Evolutionary conservation across 2,888 invertebrate species (phyloP).

Genomic region (Phasia obesa): DNA sequence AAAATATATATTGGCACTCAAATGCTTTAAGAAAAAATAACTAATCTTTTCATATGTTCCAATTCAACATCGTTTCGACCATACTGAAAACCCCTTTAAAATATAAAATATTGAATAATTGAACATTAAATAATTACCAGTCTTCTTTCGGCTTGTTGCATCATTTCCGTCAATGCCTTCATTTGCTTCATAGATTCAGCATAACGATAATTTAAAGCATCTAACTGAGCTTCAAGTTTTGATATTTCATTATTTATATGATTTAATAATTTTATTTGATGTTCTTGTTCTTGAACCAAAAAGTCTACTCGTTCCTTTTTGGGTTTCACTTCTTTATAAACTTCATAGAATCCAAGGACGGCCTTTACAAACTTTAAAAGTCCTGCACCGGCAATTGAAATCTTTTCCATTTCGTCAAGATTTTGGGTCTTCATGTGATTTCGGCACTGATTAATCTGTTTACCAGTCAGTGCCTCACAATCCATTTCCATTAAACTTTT

Average conservation of each 20-base stretch:
- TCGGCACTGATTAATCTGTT: slow-evolving; percentile 88
- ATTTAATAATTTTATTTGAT: slow-evolving; percentile 85
- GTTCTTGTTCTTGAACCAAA: slow-evolving; percentile 88
- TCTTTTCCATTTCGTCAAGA: slow-evolving; percentile 91
- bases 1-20: too few relatives aligned
- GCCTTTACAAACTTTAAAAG: slow-evolving; percentile 93
- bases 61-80: too few relatives aligned
- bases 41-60: too few relatives aligned
- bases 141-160: slow-evolving; percentile 82
- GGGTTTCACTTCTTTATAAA: slow-evolving; percentile 92
- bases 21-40: too few relatives aligned
- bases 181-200: slow-evolving; percentile 87
- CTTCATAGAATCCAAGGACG: slow-evolving; percentile 94
- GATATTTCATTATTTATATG: slow-evolving; percentile 89
- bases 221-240: slow-evolving; percentile 87
- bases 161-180: slow-evolving; percentile 81
- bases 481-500: slow-evolving; percentile 92
- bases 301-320: slow-evolving; percentile 92
- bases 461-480: slow-evolving; percentile 88
- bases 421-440: slow-evolving; percentile 88
- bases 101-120: too few relatives aligned
- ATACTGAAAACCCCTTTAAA: too few relatives aligned
- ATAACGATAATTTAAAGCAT: slow-evolving; percentile 88
- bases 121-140: slow-evolving; percentile 72
- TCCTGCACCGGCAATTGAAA: slow-evolving; percentile 94